Conservation (phyloP, 2,888 invertebrate species). For the Protonemura montana region DNA sequence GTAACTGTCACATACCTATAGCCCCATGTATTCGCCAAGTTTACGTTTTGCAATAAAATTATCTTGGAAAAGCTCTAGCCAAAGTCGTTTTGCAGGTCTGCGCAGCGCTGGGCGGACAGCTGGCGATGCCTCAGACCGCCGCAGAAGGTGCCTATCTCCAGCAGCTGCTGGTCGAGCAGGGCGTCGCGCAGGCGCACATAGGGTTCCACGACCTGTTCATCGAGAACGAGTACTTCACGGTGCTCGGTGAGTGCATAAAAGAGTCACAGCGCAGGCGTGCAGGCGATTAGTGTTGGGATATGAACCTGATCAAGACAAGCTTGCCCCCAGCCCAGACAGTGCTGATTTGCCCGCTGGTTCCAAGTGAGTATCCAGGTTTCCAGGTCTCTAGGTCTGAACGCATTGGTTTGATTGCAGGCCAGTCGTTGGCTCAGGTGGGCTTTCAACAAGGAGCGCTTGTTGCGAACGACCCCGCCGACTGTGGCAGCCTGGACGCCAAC, state of each 20-base stretch:
- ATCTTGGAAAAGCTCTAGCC: too few species aligned
- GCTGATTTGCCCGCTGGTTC: too few species aligned
- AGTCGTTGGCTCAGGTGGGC: background rate
- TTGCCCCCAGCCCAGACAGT: too few species aligned
- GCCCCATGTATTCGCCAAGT: too few species aligned
- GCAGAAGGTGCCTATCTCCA: slow-evolving; percentile 14
- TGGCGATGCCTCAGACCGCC: slow-evolving; percentile 35
- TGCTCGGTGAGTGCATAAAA: slow-evolving; percentile 22
- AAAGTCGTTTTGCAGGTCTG: background rate
- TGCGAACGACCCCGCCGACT: background rate
- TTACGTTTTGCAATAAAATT: too few species aligned
- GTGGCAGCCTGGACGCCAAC: background rate
- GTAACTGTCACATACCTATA: too few species aligned
- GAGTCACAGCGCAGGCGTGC: background rate
- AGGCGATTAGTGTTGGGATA: too few species aligned
- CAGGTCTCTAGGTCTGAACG: too few species aligned
- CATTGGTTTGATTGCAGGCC: background rate
- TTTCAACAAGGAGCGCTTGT: background rate
- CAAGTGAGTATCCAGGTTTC: too few species aligned
- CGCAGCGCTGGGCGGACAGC: slow-evolving; percentile 24
- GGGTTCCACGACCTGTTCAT: slow-evolving; percentile 41
- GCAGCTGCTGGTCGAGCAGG: background rate
- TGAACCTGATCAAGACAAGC: too few species aligned
- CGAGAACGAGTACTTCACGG: slow-evolving; percentile 41
- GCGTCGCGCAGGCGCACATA: slow-evolving; percentile 1